Evolutionary conservation across 2,888 invertebrate genomes (phyloP).

Genomic region (Mesorhabditis sp.): DNA sequence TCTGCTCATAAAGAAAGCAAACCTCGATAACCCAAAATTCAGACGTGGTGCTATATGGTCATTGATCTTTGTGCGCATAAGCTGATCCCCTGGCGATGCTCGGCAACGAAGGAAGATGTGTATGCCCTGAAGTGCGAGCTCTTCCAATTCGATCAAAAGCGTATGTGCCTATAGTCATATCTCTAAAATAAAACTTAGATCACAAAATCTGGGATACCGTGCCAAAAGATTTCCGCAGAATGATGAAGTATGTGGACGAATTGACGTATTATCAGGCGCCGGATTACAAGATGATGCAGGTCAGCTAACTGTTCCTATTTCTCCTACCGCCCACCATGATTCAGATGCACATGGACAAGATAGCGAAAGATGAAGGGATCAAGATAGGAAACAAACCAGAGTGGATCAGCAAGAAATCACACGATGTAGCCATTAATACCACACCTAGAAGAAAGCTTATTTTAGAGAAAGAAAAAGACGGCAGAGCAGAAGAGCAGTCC

Average conservation of each 20-base stretch:
- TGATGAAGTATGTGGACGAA: not conserved
- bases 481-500: too few species aligned
- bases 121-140: not conserved
- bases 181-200: not conserved
- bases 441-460: too few species aligned
- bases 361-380: too few species aligned
- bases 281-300: not conserved
- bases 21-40: not conserved
- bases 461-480: too few species aligned
- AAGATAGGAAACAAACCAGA: too few species aligned
- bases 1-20: slow-evolving; percentile 11
- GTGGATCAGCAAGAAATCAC: too few species aligned
- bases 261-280: not conserved
- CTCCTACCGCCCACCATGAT: too few species aligned
- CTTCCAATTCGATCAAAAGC: not conserved
- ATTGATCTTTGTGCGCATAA: not conserved
- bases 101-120: not conserved
- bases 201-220: not conserved
- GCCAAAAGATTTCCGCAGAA: not conserved
- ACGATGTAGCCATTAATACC: too few species aligned
- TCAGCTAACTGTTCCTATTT: not conserved
- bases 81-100: not conserved
- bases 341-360: too few species aligned
- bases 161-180: not conserved
- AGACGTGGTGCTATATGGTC: slow-evolving; percentile 1